Percentiles rank a stretch among this genome's conserved stretches.
These are phyloP conservation scores for Gnatocerus cornutus DNA, from an alignment of 2,888 invertebrate genomes.

Conservation along the genomic window DNA sequence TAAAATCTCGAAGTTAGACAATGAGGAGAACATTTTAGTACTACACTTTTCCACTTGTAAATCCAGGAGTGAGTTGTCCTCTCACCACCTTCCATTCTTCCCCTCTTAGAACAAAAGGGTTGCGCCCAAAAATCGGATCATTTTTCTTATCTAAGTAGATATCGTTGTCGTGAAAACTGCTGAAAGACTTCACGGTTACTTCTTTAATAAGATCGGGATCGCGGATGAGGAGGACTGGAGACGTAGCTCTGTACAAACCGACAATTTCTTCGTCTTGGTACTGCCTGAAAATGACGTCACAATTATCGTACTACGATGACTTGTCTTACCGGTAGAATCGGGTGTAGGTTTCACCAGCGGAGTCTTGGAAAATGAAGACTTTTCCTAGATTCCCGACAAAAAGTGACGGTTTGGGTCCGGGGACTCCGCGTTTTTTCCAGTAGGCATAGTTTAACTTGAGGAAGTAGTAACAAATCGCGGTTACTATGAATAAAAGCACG, in stretches of 20 bases:
- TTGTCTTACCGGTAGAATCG: constrained; percentile 56
- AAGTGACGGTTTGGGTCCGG: constrained; percentile 54
- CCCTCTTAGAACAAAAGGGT: constrained; percentile 71
- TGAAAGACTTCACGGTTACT: constrained; percentile 66
- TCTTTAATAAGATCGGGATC: constrained; percentile 67
- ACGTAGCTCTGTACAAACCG: background rate
- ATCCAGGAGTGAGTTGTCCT: constrained; percentile 71
- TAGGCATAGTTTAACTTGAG: constrained; percentile 23
- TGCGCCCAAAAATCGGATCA: constrained; percentile 72
- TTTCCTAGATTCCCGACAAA: constrained; percentile 57
- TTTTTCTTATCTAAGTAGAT: constrained; percentile 65
- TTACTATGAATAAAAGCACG: background rate
- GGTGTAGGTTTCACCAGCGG: constrained; percentile 30
- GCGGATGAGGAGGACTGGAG: constrained; percentile 63
- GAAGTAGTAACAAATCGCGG: background rate
- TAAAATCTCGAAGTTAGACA: constrained; percentile 49
- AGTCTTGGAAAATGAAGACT: constrained; percentile 56
- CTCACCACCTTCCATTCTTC: constrained; percentile 72
- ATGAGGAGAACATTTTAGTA: background rate
- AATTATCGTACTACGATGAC: background rate
- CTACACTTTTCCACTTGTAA: constrained; percentile 72
- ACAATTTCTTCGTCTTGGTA: constrained; percentile 8
- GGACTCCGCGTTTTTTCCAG: constrained; percentile 60
- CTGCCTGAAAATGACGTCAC: background rate
- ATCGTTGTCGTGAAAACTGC: constrained; percentile 67